Evolutionary conservation across 2,113 vertebrate species (phyloP).

Genomic region (Mohoua ochrocephala): DNA sequence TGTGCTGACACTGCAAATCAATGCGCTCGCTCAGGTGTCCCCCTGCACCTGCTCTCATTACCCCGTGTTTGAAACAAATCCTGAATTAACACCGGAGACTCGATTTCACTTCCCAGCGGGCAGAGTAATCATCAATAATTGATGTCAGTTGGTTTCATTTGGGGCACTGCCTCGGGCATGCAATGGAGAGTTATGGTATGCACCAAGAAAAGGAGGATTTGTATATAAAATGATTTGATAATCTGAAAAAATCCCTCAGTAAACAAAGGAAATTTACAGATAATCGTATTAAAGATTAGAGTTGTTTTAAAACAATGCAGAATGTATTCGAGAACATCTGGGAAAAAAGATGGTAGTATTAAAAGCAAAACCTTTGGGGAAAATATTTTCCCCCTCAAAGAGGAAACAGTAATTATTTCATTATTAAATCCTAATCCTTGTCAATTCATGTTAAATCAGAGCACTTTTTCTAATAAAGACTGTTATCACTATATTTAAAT

Average conservation of each 20-base stretch:
- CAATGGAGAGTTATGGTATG: background rate
- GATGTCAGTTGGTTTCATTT: background rate
- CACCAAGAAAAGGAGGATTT: constrained; percentile 16
- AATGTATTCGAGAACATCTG: background rate
- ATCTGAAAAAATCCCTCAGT: constrained; percentile 51
- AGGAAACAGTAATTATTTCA: background rate
- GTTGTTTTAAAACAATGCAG: constrained; percentile 51
- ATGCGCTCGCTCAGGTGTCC: rapidly evolving
- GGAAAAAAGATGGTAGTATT: background rate
- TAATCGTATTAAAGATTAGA: constrained; percentile 53
- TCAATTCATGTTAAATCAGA: background rate
- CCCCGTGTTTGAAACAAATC: background rate
- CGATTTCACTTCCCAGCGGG: rapidly evolving
- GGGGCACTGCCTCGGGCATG: background rate
- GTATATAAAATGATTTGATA: background rate
- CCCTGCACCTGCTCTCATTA: background rate
- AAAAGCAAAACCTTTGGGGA: background rate
- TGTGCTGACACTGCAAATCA: background rate
- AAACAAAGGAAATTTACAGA: constrained; percentile 45
- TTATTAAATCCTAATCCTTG: constrained; percentile 23
- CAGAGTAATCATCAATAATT: background rate
- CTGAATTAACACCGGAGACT: background rate
- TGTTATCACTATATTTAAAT: background rate
- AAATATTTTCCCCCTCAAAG: background rate
- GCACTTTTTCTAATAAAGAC: background rate